phyloP scores from a whole-genome alignment of 1,140 invertebrate species.

The Wiebesia pumilae region DNA sequence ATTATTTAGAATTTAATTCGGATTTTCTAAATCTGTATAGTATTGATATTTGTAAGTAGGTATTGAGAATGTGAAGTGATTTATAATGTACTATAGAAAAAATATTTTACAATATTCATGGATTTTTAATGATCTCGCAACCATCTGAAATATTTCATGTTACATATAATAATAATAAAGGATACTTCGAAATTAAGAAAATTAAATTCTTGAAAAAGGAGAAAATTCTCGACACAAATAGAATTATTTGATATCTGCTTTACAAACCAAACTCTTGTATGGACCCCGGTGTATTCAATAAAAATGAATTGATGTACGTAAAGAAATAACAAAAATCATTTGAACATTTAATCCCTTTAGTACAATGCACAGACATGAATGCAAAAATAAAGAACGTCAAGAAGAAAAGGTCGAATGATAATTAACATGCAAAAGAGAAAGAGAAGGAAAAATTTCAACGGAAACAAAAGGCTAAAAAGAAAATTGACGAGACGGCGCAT shows the following conservation, averaged over 20 bases:
- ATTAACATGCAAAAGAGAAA: slow-evolving; percentile 27
- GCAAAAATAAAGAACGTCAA: neutral
- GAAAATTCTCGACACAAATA: neutral
- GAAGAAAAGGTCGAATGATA: slow-evolving; percentile 33
- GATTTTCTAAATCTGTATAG: no score
- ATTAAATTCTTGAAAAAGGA: neutral
- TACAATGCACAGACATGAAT: neutral
- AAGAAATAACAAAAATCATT: neutral
- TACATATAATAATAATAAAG: no score
- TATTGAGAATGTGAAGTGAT: no score
- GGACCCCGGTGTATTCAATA: neutral
- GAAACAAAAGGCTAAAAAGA: slow-evolving; percentile 46
- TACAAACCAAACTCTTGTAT: neutral
- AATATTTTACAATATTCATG: no score
- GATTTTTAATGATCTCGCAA: no score
- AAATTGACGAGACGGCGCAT: slow-evolving; percentile 40
- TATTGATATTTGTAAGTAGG: no score
- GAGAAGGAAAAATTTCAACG: slow-evolving; percentile 45
- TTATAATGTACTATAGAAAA: no score
- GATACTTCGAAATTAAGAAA: no score
- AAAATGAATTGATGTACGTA: neutral
- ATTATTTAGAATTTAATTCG: no score
- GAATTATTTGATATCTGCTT: neutral
- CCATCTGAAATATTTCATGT: no score
- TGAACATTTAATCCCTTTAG: neutral